Evolutionary conservation across 2,113 vertebrate species (phyloP).

Genomic region (Barnardius zonarius): DNA sequence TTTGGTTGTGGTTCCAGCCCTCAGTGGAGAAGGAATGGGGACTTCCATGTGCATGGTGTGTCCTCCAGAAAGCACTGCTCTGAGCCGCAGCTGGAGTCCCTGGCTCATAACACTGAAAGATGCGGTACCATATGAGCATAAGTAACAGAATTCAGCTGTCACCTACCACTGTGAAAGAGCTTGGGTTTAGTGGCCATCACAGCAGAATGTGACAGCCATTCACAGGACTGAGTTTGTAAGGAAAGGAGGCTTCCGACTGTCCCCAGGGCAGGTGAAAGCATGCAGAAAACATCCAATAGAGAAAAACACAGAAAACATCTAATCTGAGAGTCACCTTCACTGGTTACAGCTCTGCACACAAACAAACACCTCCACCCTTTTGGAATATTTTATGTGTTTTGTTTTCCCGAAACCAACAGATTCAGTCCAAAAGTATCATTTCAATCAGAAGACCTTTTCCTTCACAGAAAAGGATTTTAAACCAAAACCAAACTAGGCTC

Average conservation of each 20-base stretch:
- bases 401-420: neutral
- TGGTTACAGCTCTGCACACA: neutral
- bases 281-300: neutral
- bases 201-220: neutral
- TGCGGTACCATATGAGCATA: neutral
- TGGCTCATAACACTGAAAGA: neutral
- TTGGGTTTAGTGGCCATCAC: neutral
- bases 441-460: neutral
- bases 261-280: neutral
- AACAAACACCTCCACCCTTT: neutral
- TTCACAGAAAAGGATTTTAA: neutral
- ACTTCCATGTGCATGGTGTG: neutral
- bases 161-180: neutral
- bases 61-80: neutral
- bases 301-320: no score
- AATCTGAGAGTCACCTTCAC: neutral
- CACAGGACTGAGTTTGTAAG: neutral
- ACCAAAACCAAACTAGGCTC: neutral
- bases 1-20: accelerated
- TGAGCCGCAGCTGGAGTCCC: neutral
- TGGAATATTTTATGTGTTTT: neutral
- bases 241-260: neutral
- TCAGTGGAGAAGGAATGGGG: neutral
- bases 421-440: neutral
- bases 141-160: neutral